Evolutionary conservation across 2,888 invertebrate genomes (phyloP).

Genomic region (Stramonita haemastoma): DNA sequence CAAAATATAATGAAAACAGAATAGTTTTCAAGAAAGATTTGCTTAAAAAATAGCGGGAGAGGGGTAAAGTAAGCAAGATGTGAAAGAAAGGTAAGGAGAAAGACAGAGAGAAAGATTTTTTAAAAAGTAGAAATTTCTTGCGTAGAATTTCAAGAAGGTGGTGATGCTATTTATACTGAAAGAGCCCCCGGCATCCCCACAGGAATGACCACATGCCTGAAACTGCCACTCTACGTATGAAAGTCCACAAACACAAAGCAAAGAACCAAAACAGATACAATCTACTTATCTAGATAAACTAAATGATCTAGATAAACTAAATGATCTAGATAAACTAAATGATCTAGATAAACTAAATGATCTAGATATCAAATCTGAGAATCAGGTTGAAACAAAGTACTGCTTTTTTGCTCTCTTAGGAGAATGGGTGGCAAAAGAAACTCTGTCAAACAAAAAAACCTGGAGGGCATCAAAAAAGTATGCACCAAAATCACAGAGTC

Average conservation of each 20-base stretch:
- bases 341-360: neutral
- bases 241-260: neutral
- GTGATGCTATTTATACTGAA: too few relatives aligned
- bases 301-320: too few relatives aligned
- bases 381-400: neutral
- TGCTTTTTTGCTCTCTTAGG: neutral
- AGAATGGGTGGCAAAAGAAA: neutral
- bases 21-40: too few relatives aligned
- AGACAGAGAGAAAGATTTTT: too few relatives aligned
- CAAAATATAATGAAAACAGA: too few relatives aligned
- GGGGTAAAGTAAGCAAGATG: too few relatives aligned
- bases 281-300: neutral
- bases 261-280: neutral
- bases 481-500: neutral
- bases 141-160: too few relatives aligned
- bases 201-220: neutral
- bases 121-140: too few relatives aligned
- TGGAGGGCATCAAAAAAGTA: neutral
- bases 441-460: neutral
- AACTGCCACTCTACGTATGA: neutral
- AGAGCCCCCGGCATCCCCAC: too few relatives aligned
- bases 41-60: too few relatives aligned
- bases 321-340: too few relatives aligned
- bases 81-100: too few relatives aligned
- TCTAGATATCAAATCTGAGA: neutral